Evolutionary conservation across 2,797 vertebrate species (phyloP).

Genomic region (Benthosema pterotum): DNA sequence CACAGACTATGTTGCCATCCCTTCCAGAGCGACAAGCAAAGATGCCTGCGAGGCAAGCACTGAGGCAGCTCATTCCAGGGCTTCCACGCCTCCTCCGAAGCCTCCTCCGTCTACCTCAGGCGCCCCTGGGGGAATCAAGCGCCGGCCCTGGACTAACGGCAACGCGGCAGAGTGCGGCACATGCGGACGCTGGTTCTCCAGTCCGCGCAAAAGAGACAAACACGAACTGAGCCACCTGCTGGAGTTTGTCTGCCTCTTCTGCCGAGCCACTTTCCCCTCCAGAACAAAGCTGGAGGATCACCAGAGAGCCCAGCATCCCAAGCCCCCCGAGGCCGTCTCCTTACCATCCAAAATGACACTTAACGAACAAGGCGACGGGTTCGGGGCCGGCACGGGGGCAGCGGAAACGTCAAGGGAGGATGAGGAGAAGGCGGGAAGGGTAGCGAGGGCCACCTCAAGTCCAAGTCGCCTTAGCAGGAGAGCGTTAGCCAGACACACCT

Average conservation of each 20-base stretch:
- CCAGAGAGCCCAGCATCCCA: slow-evolving; percentile 81
- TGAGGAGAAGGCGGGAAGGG: slow-evolving; percentile 66
- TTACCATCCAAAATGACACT: slow-evolving; percentile 51
- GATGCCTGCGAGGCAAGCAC: slow-evolving; percentile 55
- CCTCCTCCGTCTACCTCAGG: slow-evolving; percentile 70
- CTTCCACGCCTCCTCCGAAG: slow-evolving; percentile 56
- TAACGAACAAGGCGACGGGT: slow-evolving; percentile 50
- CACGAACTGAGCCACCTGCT: slow-evolving; percentile 87
- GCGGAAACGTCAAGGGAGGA: slow-evolving; percentile 56
- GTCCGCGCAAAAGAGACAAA: slow-evolving; percentile 85
- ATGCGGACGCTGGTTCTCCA: slow-evolving; percentile 87
- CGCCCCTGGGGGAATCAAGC: slow-evolving; percentile 68
- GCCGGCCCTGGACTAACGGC: slow-evolving; percentile 78
- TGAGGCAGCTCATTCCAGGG: slow-evolving; percentile 55
- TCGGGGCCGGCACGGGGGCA: slow-evolving; percentile 47
- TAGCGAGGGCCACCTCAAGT: slow-evolving; percentile 51
- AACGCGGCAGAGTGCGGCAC: slow-evolving; percentile 84
- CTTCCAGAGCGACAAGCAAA: slow-evolving; percentile 59
- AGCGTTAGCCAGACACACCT: slow-evolving; percentile 84
- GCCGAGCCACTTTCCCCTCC: slow-evolving; percentile 78
- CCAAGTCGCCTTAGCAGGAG: slow-evolving; percentile 80
- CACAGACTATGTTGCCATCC: slow-evolving; percentile 37
- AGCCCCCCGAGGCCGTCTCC: slow-evolving; percentile 63
- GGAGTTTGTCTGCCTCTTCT: slow-evolving; percentile 83
- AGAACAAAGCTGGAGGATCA: slow-evolving; percentile 83